Conservation (phyloP, 2,113 vertebrate species). For the Trogon surrucura region DNA sequence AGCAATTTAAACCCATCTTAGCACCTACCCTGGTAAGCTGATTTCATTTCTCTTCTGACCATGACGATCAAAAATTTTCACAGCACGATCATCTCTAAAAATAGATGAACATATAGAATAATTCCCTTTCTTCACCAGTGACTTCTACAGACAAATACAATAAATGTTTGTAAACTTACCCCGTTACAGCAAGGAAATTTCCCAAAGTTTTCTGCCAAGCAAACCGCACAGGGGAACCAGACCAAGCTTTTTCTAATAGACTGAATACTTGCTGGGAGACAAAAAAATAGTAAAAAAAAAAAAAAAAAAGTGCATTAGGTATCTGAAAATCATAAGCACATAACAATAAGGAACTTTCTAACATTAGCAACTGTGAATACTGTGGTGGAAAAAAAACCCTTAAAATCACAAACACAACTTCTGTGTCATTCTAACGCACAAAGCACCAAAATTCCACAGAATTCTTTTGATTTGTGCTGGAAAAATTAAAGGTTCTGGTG, state of each 20-base stretch:
- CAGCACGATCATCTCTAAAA: constrained; percentile 85
- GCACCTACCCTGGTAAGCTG: constrained; percentile 87
- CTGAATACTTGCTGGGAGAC: constrained; percentile 86
- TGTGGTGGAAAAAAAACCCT: neutral
- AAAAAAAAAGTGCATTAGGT: neutral
- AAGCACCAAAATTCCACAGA: neutral
- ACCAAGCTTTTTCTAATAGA: constrained; percentile 85
- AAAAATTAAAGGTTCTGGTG: neutral
- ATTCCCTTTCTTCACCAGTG: neutral
- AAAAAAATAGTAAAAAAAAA: constrained; percentile 46
- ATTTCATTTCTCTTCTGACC: constrained; percentile 94
- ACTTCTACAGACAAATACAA: neutral
- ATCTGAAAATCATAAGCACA: neutral
- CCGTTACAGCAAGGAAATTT: constrained; percentile 92
- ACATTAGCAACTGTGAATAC: neutral
- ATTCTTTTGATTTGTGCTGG: neutral
- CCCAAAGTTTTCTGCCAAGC: constrained; percentile 93
- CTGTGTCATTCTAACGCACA: neutral
- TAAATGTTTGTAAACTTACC: constrained; percentile 81
- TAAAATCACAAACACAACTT: neutral
- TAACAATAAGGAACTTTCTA: neutral
- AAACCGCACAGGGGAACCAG: constrained; percentile 84
- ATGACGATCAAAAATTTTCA: constrained; percentile 98
- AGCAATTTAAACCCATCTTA: neutral
- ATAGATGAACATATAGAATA: neutral